Conservation (phyloP, 2,113 vertebrate species). For the Tyrannus savana region DNA sequence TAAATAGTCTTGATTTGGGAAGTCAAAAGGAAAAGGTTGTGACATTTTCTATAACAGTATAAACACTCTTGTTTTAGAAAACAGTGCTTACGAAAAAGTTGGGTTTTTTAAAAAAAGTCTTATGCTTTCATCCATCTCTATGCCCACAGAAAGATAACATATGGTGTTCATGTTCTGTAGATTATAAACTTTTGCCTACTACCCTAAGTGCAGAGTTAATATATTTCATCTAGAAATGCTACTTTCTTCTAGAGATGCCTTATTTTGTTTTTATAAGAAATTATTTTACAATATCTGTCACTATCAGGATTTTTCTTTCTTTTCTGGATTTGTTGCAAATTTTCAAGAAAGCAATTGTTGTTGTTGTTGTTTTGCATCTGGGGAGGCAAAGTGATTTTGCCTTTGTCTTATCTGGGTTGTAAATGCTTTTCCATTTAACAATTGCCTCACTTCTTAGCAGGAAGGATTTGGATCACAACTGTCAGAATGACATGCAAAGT, state of each 20-base stretch:
- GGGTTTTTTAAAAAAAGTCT: not conserved
- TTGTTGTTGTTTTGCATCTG: not conserved
- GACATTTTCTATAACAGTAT: constrained; percentile 46
- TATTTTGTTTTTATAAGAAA: not conserved
- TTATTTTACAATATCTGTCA: not conserved
- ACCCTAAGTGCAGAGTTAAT: not conserved
- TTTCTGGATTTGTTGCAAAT: not conserved
- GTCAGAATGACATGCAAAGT: not conserved
- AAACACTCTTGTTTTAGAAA: constrained; percentile 37
- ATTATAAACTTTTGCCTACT: constrained; percentile 23
- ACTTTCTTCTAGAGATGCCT: not conserved
- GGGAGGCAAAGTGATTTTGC: not conserved
- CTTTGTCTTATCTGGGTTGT: not conserved
- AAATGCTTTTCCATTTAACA: not conserved
- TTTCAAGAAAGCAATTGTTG: not conserved
- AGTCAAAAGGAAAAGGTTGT: constrained; percentile 59
- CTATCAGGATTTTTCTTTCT: not conserved
- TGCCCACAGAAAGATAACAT: constrained; percentile 28
- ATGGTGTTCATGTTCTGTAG: constrained; percentile 43
- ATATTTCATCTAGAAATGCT: not conserved
- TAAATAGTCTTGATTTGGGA: constrained; percentile 38
- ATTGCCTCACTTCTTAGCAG: not conserved
- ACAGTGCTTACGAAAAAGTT: not conserved
- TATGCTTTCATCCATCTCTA: constrained; percentile 17
- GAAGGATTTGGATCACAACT: not conserved